phyloP scores from a whole-genome alignment of 2,888 invertebrate genomes.

The Merodon equestris region DNA sequence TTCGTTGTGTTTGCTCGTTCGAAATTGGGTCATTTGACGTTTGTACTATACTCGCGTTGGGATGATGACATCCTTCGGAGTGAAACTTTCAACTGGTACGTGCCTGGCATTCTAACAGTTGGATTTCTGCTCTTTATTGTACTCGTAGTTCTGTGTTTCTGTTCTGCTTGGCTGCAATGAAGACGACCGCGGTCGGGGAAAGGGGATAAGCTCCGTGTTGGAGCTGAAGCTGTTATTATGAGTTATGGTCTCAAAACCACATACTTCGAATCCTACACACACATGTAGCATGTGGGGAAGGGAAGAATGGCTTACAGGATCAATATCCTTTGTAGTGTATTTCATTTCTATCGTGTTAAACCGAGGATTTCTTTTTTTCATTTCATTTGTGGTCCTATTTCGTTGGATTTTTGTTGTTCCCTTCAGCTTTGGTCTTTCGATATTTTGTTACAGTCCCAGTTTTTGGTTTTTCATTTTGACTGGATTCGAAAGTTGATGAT shows the following conservation, averaged over 20 bases:
- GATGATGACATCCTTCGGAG: conserved; percentile 64
- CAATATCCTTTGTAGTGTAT: conserved; percentile 57
- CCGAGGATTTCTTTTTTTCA: conserved; percentile 28
- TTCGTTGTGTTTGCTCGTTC: neutral
- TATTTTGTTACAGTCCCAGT: conserved; percentile 29
- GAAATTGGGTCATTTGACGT: conserved; percentile 67
- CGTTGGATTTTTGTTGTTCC: too few relatives aligned
- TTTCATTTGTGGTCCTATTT: neutral
- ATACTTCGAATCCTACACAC: conserved; percentile 5
- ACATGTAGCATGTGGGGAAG: neutral
- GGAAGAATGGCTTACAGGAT: conserved; percentile 21
- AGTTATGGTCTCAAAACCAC: conserved; percentile 62
- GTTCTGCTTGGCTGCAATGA: neutral
- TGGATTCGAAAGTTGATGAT: conserved; percentile 18
- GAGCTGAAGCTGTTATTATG: conserved; percentile 48
- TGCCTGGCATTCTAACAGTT: conserved; percentile 60
- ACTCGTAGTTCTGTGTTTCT: conserved; percentile 1
- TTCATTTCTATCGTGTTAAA: conserved; percentile 57
- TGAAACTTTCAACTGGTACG: conserved; percentile 67
- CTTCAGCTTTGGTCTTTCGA: too few relatives aligned
- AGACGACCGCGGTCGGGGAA: neutral
- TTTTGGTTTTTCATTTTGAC: conserved; percentile 41
- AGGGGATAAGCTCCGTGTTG: neutral
- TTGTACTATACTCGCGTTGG: conserved; percentile 24
- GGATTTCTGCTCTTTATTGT: conserved; percentile 33